Evolutionary conservation across 2,113 vertebrate species (phyloP).

Genomic region (Microtus richardsoni): DNA sequence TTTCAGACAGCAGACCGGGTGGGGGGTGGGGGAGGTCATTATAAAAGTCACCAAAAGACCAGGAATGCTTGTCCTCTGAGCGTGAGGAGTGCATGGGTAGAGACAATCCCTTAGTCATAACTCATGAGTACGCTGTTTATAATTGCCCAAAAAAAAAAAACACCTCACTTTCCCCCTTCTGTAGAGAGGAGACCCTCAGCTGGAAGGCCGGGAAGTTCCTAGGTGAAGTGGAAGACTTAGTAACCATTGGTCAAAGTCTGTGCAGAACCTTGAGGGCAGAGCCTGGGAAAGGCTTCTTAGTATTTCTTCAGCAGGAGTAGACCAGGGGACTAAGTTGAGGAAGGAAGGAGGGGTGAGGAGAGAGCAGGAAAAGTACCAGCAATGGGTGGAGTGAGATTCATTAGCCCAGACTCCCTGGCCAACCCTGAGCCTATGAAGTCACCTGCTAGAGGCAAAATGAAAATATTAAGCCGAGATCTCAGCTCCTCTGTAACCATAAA

Average conservation of each 20-base stretch:
- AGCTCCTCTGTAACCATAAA: neutral
- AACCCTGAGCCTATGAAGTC: neutral
- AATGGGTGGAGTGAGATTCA: neutral
- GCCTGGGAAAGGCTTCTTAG: slow-evolving; percentile 43
- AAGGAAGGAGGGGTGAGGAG: neutral
- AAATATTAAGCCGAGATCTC: neutral
- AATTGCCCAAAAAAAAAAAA: neutral
- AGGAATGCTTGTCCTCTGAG: neutral
- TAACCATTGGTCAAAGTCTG: neutral
- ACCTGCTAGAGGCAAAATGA: slow-evolving; percentile 19
- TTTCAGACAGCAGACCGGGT: no score
- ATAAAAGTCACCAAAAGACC: neutral
- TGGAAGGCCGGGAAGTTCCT: neutral
- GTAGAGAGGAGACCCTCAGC: neutral
- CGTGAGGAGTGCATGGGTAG: neutral
- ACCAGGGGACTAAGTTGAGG: slow-evolving; percentile 6
- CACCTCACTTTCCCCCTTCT: neutral
- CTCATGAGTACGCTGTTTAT: neutral
- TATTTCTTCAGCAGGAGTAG: neutral
- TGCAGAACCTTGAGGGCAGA: slow-evolving; percentile 23
- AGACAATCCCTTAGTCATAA: slow-evolving; percentile 5
- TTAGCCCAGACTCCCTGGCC: neutral
- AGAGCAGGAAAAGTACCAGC: neutral
- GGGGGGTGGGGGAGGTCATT: neutral
- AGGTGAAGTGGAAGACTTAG: neutral